phyloP scores from a whole-genome alignment of 2,113 vertebrate genomes.

The Procavia capensis region DNA sequence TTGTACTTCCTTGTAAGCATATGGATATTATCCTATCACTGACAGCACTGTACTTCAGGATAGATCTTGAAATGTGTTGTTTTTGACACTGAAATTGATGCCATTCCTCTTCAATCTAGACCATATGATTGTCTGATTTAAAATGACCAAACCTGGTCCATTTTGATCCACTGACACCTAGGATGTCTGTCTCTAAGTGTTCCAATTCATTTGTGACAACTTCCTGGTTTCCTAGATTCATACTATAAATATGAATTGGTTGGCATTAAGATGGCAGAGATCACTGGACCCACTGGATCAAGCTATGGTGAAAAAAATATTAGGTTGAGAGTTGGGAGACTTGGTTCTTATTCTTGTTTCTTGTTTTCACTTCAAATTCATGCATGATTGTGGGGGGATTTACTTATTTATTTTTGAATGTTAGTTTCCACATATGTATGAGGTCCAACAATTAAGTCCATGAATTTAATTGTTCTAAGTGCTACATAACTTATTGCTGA shows the following conservation, averaged over 20 bases:
- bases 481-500: too few species aligned
- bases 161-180: background rate
- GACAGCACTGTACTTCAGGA: background rate
- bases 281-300: background rate
- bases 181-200: background rate
- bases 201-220: background rate
- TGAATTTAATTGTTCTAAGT: too few species aligned
- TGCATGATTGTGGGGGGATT: background rate
- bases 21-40: background rate
- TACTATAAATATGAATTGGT: background rate
- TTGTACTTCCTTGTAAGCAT: background rate
- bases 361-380: background rate
- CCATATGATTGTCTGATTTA: background rate
- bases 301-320: background rate
- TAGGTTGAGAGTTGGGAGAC: background rate
- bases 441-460: too few species aligned
- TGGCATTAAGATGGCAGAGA: background rate
- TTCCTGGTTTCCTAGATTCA: background rate
- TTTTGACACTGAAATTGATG: background rate
- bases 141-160: background rate
- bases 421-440: background rate
- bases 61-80: background rate
- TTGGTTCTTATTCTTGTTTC: background rate
- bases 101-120: background rate
- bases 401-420: slow-evolving; percentile 11